Conservation (phyloP, 1,140 invertebrate species). For the Caenorhabditis tropicalis region DNA sequence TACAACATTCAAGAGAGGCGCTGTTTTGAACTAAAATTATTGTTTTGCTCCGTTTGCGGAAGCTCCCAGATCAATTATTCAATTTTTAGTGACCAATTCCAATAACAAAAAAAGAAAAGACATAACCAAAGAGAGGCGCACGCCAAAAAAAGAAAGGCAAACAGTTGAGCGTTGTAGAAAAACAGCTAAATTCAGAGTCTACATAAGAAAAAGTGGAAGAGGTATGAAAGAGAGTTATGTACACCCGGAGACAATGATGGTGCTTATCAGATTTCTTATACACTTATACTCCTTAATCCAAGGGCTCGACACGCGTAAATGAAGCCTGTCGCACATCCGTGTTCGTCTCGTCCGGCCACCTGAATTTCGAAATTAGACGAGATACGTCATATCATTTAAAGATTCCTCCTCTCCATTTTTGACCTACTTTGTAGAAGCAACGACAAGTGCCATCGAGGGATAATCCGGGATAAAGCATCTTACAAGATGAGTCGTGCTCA, state of each 20-base stretch:
- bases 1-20: not conserved
- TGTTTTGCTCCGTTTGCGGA: not conserved
- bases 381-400: not conserved
- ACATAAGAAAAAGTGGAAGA: not conserved
- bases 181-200: not conserved
- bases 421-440: conserved; percentile 61
- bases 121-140: not conserved
- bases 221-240: not conserved
- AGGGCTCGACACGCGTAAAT: conserved; percentile 63
- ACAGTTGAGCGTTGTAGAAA: no score
- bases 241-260: not conserved
- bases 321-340: conserved; percentile 67
- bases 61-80: conserved; percentile 25
- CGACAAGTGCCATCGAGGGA: conserved; percentile 60
- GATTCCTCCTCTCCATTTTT: not conserved
- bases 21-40: conserved; percentile 17
- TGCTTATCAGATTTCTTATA: not conserved
- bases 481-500: conserved; percentile 58
- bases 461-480: conserved; percentile 62
- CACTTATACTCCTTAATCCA: conserved; percentile 19
- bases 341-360: conserved; percentile 64
- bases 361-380: conserved; percentile 10
- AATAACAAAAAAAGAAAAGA: not conserved
- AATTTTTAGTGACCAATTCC: conserved; percentile 27
- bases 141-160: not conserved